Conservation (phyloP, 2,113 vertebrate species). For the Microcebus ravelobensis region DNA sequence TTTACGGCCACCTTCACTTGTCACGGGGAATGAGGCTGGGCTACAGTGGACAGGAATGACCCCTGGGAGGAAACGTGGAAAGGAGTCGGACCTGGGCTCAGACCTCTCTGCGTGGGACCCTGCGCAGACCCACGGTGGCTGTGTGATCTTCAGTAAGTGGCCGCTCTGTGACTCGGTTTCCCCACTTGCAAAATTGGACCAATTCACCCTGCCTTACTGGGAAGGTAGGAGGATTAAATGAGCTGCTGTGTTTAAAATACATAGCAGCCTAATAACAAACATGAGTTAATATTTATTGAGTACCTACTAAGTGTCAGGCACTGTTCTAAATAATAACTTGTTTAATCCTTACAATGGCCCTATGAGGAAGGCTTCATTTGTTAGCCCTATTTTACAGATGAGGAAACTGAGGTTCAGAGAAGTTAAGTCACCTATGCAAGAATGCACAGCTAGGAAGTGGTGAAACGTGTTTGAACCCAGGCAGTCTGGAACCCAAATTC, state of each 20-base stretch:
- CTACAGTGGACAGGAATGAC: background rate
- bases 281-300: background rate
- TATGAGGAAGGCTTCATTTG: background rate
- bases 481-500: background rate
- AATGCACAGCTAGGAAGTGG: background rate
- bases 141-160: background rate
- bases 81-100: background rate
- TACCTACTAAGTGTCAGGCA: background rate
- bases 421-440: background rate
- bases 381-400: background rate
- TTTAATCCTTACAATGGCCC: background rate
- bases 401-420: background rate
- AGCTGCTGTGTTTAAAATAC: background rate
- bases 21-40: background rate
- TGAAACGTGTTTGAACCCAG: background rate
- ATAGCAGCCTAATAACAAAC: fast-evolving
- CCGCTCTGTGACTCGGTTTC: background rate
- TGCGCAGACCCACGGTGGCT: background rate
- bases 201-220: background rate
- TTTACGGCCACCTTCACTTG: background rate
- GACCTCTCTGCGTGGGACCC: background rate
- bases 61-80: fast-evolving
- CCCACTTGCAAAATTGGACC: background rate
- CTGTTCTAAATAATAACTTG: background rate
- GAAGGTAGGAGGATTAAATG: background rate